Evolutionary conservation across 1,140 invertebrate genomes (phyloP), one percentile per base, ranked within the genome.

Genomic region (Cydia fagiglandana): DNA sequence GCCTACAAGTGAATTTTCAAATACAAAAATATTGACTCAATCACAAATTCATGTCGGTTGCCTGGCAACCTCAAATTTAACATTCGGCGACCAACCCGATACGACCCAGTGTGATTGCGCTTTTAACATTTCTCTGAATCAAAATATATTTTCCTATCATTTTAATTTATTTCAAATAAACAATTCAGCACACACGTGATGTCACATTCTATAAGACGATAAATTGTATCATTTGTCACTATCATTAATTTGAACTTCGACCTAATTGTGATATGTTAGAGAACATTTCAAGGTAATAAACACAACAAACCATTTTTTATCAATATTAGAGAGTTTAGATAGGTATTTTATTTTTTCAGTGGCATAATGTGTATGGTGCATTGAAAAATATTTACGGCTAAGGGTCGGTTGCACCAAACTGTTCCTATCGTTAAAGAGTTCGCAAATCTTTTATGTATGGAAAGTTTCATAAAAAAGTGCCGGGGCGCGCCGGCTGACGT

Each of bases 191-290:
- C 47, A 50, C 15, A 9, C 17, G 17, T 28, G 13, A 9, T 28
- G 13, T 0, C 24, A 41, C n/a, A 24, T 17, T 38, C 38, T 41
- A 41, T 17, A 70, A 17, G 64, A 28, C 10, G 34, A 38, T 70
- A 38, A 41, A 17, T 38, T n/a, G 38, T 70, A 70, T 70, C 66
- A 17, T 66, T 70, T 70, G 38, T 70, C 38, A 70, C 66, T 45
- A 70, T 61, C 34, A 70, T 38, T 41, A 70, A 38, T 70, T 45
- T 38, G 66, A 70, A 70, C 66, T 70, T 70, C 20, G 66, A 70
- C 66, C 66, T 38, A 41, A 38, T 70, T 70, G 64, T 66, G 66
- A 70, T 70, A 70, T 70, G 66, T 70, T 70, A 34, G 38, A n/a
- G 66, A 70, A 70, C 30, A 70, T 70, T 12, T 70, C 34, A 70